Base-by-base conservation (phyloP, 2,888 invertebrate genomes). In the Carabus problematicus region DNA sequence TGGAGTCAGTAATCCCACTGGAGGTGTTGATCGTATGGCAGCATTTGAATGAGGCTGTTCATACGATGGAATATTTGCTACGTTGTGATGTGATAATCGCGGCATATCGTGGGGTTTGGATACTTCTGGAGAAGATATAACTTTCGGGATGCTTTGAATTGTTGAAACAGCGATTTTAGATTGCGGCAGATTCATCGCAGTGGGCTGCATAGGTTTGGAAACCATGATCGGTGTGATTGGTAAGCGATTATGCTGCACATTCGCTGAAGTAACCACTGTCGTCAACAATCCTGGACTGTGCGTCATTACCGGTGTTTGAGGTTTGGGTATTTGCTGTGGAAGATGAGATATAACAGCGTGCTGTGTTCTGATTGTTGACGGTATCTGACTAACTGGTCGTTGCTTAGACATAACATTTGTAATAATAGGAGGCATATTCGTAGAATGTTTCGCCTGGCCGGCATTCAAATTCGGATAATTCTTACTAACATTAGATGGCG, bases 221-320 rank as follows among this genome's bases (percentile, higher is more conserved):
- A 86, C 85, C 74, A 87, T 79, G 29, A 88, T 84, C 45, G 88
- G 85, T 19, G 87, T 85, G 49, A 87, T 85, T 39, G 88, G 87
- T 70, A 88, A 78, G 56, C 88, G 79, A 75, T 84, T 87, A 70
- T 85, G 83, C 75, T 85, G 84, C 67, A 84, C 77, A 63, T 67
- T 73, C 8, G 84, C 82, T 9, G 82, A 72, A 43, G 83, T 82
- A 75, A 3, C 58, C 14, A 61, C 62, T 14, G 69, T 69, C 16
- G 61, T 56, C 49, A 69, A 55, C 41, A 69, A 62, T 12, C 69
- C 69, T 8, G 55, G 16, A 59, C 49, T 49, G 29, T 54, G 68
- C 8, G 69, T 62, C 41, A 68, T 55, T 45, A 40, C 19, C 19
- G 69, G 41, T 39, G 74, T 72, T 64, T 59, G 61, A 29, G 59